phyloP scores from a whole-genome alignment of 2,888 invertebrate species.

The Trachelus iudaicus region DNA sequence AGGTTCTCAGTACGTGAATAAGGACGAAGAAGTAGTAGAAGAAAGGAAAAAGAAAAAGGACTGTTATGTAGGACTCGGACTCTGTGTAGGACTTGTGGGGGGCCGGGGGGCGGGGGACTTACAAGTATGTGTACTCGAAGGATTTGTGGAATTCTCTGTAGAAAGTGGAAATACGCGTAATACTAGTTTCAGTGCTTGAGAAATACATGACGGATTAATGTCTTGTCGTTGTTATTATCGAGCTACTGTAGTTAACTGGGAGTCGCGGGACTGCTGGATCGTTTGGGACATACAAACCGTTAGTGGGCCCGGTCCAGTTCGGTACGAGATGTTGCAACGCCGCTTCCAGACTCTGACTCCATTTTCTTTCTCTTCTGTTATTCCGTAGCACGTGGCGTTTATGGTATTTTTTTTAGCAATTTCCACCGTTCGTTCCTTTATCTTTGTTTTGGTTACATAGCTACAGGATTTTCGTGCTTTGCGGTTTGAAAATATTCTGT shows the following conservation, averaged over 20 bases:
- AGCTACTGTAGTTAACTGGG: background rate
- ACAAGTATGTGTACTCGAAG: background rate
- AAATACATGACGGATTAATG: background rate
- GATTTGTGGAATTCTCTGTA: background rate
- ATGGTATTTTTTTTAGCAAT: background rate
- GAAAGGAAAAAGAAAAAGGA: background rate
- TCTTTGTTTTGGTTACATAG: background rate
- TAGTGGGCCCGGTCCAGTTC: background rate
- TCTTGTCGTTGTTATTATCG: background rate
- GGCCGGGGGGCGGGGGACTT: background rate
- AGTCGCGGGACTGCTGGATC: background rate
- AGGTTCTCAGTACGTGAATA: background rate
- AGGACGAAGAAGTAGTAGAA: background rate
- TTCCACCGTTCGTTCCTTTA: background rate
- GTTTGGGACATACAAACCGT: background rate
- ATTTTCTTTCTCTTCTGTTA: background rate
- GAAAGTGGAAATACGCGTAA: background rate
- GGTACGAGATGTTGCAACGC: background rate
- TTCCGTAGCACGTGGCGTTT: background rate
- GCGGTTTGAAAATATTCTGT: background rate
- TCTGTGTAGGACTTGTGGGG: background rate
- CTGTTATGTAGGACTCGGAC: background rate
- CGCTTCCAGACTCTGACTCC: background rate
- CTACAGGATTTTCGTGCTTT: background rate
- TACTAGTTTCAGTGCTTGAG: background rate